Conservation (phyloP, 2,888 invertebrate species). For the Gastracanthus pulcherrimus region DNA sequence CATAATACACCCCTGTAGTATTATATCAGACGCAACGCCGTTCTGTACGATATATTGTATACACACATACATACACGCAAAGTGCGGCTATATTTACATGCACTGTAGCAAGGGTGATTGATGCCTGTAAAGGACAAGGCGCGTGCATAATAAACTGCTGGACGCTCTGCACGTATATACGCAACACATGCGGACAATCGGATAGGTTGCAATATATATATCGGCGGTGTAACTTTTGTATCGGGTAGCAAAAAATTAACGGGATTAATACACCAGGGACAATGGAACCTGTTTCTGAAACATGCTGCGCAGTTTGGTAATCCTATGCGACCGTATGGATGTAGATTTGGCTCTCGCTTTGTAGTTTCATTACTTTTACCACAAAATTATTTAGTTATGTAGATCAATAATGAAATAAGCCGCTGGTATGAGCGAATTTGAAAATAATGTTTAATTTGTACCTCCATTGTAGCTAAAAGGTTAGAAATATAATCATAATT, state of each 20-base stretch:
- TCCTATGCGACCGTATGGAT: background rate
- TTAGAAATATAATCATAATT: too few species aligned
- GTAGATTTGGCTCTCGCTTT: too few species aligned
- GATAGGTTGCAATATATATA: background rate
- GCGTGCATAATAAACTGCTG: background rate
- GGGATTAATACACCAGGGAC: background rate
- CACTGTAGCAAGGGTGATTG: background rate
- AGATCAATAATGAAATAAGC: too few species aligned
- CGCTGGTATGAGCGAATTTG: too few species aligned
- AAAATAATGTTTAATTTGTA: too few species aligned
- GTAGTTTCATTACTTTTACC: too few species aligned
- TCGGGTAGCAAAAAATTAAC: background rate
- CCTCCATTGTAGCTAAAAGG: too few species aligned
- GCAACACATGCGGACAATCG: background rate
- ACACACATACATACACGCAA: background rate
- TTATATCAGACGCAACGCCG: too few species aligned
- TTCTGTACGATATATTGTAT: background rate
- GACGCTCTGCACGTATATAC: background rate
- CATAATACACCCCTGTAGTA: conserved; percentile 3
- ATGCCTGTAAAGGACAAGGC: background rate
- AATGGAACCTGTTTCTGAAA: background rate
- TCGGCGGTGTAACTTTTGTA: background rate
- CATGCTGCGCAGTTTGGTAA: too few species aligned
- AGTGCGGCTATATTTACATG: conserved; percentile 16
- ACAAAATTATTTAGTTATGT: too few species aligned